Base-by-base conservation (phyloP, 2,888 invertebrate species). In the Xylota sylvarum region DNA sequence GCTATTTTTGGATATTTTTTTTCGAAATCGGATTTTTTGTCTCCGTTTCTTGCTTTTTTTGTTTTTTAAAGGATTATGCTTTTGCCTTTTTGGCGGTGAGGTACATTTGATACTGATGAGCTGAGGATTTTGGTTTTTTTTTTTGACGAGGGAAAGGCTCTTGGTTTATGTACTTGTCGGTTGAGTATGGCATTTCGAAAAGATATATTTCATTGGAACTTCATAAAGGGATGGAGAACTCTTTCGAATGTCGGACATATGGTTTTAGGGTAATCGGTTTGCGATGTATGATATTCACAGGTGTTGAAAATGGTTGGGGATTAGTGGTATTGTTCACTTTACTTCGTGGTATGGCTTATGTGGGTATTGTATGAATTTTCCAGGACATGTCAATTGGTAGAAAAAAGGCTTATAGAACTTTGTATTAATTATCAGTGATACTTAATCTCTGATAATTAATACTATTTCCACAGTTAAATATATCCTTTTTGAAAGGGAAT, bases 1-100 rank as follows among this genome's bases (percentile, higher is more conserved):
- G 77, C 23, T 67, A 67, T 67, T 67, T 67, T 52, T 12, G 52
- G 67, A 67, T 52, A 52, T 35, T 37, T 60, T 77, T n/a, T 78
- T 50, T 62, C 46, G 60, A 27, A 27, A 48, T 48, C 14, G 10
- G 17, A 37, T 58, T 67, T 43, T 60, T 55, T 55, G n/a, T 64
- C 2, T 1, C 23, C 3, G 1, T 23, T 23, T 23, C 3, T 23
- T 23, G 3, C 3, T 23, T 74, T 23, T 43, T 23, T 50, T 32
- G 30, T 50, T 14, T n/a, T 10, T 40, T 30, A 32, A 1, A 12
- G 64, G 78, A 79, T 70, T 79, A 48, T 35, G 48, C 14, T 64
- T 23, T 64, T 70, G 69, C 37, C 58, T 56, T 58, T 67, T 67
- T 67, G 77, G 46, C 50, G 50, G 12, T 70, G 50, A 10, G 27